phyloP scores from a whole-genome alignment of 2,797 vertebrate genomes.

The Philypnodon macrostomus region DNA sequence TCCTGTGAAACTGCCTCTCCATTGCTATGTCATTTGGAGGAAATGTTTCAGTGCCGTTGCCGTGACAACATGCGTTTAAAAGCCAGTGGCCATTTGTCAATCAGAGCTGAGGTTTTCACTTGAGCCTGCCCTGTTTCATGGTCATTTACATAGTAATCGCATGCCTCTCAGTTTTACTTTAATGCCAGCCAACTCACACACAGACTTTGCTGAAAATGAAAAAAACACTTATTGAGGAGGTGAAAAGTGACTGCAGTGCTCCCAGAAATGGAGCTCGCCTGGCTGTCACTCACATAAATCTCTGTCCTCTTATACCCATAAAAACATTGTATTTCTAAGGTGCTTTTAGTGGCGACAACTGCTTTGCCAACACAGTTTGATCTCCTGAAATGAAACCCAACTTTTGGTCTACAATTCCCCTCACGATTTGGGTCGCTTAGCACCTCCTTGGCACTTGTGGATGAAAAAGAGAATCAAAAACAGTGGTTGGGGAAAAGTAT shows the following conservation, averaged over 20 bases:
- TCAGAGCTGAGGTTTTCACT: conserved; percentile 41
- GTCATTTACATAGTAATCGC: conserved; percentile 42
- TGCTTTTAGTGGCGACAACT: conserved; percentile 34
- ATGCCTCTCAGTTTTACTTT: conserved; percentile 15
- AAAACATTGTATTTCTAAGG: conserved; percentile 41
- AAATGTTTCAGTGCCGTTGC: conserved; percentile 16
- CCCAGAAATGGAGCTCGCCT: conserved; percentile 5
- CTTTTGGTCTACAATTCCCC: conserved; percentile 53
- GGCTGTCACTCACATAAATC: conserved; percentile 31
- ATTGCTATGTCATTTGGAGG: conserved; percentile 12
- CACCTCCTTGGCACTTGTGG: conserved; percentile 25
- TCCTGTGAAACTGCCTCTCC: conserved; percentile 27
- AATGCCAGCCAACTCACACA: conserved; percentile 23
- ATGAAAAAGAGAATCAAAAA: conserved; percentile 43
- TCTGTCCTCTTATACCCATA: conserved; percentile 12
- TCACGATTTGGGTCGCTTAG: conserved; percentile 55
- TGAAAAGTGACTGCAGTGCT: conserved; percentile 22
- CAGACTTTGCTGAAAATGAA: conserved; percentile 30
- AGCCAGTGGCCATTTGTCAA: conserved; percentile 44
- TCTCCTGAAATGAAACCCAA: conserved; percentile 35
- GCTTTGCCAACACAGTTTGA: conserved; percentile 39
- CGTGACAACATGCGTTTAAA: conserved; percentile 45
- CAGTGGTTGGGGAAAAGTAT: conserved; percentile 43
- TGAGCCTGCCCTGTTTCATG: conserved; percentile 17
- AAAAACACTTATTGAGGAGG: conserved; percentile 36